Conservation (phyloP, 2,888 invertebrate species). For the Prenolepis imparis region DNA sequence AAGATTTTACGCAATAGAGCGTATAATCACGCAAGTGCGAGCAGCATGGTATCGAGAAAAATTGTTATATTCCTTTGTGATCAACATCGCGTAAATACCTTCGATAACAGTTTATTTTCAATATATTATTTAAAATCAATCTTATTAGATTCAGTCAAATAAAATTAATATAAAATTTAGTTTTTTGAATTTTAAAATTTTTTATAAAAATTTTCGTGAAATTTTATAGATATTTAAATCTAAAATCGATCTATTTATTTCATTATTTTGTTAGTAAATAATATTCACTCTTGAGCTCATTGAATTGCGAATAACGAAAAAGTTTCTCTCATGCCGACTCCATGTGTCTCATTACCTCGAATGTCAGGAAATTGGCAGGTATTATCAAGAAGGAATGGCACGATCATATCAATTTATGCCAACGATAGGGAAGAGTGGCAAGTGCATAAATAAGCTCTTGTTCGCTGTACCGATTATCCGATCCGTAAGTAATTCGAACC, state of each 20-base stretch:
- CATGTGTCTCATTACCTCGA: constrained; percentile 22
- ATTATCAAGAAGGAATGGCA: constrained; percentile 15
- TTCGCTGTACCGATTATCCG: background rate
- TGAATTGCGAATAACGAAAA: background rate
- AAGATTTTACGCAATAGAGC: constrained; percentile 20
- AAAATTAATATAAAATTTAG: background rate
- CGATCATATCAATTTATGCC: constrained; percentile 47
- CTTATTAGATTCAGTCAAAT: background rate
- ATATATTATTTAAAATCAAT: background rate
- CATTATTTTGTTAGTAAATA: background rate
- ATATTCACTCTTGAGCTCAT: background rate
- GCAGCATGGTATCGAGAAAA: no score
- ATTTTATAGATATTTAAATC: background rate
- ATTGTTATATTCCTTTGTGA: background rate
- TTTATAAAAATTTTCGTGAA: background rate
- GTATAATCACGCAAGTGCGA: no score
- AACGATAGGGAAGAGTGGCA: constrained; percentile 25
- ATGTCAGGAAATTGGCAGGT: constrained; percentile 20
- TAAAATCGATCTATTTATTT: background rate
- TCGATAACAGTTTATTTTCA: background rate
- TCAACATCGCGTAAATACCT: background rate
- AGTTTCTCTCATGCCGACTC: background rate
- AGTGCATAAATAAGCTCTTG: constrained; percentile 45
- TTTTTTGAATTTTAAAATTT: background rate
- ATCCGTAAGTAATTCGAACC: background rate